Percentiles rank a stretch among this genome's conserved stretches.
phyloP scores from a whole-genome alignment of 2,888 invertebrate genomes.

The Polydrusus pterygomalis region DNA sequence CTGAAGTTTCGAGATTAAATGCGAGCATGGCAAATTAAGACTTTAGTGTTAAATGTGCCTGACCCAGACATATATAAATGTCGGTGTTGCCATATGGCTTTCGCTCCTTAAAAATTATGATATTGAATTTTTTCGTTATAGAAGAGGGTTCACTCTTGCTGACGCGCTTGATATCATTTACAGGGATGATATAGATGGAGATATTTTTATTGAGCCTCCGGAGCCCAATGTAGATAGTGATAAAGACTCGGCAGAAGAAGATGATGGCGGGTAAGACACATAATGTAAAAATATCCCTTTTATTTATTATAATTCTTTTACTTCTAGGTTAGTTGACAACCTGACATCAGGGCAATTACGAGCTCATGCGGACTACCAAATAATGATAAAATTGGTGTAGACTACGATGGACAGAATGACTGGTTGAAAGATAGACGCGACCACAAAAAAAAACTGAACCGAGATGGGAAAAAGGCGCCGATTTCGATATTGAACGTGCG shows the following conservation, averaged over 20 bases:
- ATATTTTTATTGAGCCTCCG: slow-evolving; percentile 44
- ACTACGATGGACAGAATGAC: slow-evolving; percentile 30
- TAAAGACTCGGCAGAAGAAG: slow-evolving; percentile 46
- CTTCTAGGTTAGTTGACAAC: slow-evolving; percentile 42
- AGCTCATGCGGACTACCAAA: slow-evolving; percentile 41
- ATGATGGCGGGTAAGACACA: slow-evolving; percentile 44
- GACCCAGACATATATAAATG: no score
- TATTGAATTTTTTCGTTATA: slow-evolving; percentile 32
- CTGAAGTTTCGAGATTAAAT: no score
- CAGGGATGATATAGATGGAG: no score
- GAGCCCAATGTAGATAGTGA: slow-evolving; percentile 44
- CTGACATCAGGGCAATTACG: slow-evolving; percentile 41
- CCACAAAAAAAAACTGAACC: not conserved
- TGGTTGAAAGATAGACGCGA: no score
- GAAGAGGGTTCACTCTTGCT: slow-evolving; percentile 33
- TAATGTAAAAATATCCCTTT: not conserved
- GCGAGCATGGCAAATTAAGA: no score
- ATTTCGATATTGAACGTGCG: not conserved
- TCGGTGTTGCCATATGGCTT: no score
- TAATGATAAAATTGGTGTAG: slow-evolving; percentile 33
- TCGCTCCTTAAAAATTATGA: not conserved
- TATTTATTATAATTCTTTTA: slow-evolving; percentile 12
- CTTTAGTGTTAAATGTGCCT: not conserved
- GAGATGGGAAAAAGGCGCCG: not conserved
- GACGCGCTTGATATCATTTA: slow-evolving; percentile 37